Evolutionary conservation across 2,113 vertebrate genomes (phyloP), one percentile per base, ranked within the genome.

Genomic region (Bambusicola thoracicus): DNA sequence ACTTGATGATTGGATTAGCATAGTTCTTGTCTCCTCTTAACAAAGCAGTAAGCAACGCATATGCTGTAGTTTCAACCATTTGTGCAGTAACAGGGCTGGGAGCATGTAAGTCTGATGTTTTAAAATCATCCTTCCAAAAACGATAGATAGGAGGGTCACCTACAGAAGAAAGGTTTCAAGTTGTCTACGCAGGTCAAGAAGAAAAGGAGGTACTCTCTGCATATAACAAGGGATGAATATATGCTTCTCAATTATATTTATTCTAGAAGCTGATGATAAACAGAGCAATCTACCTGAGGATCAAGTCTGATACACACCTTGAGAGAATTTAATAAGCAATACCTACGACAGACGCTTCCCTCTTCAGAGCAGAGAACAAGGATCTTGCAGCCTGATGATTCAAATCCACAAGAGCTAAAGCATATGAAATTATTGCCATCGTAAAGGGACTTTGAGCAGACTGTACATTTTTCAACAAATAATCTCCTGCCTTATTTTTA

Each of bases 61-160:
- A 99, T 5, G 98, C 98, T 0, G 99, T 99, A 18, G 98, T 99
- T 97, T 99, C 99, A 58, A 99, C 98, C 36, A 98, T 98, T 32
- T 83, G 70, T 8, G 98, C 98, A 1, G 98, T 98, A 46, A 79
- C 90, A 10, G 97, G 4, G 25, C 94, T 98, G 1, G 98, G 98
- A 5, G 10, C 49, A 10, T 96, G 49, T 24, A 92, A 93, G 11
- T 98, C 98, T 14, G 34, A 1, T 1, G 61, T 8, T 20, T 92
- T 87, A 8, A 81, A 83, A 32, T 90, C 38, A 10, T 98, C 98
- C 93, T 98, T 98, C 99, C 99, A 99, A 94, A 98, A 99, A 8
- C 99, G 97, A 32, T 98, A 94, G 48, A 88, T 77, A 19, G 94
- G 97, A 7, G 98, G 98, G 69, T 97, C 61, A 55, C 98, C 99